Conservation (phyloP, 2,797 vertebrate species). For the Micrastur ruficollis region DNA sequence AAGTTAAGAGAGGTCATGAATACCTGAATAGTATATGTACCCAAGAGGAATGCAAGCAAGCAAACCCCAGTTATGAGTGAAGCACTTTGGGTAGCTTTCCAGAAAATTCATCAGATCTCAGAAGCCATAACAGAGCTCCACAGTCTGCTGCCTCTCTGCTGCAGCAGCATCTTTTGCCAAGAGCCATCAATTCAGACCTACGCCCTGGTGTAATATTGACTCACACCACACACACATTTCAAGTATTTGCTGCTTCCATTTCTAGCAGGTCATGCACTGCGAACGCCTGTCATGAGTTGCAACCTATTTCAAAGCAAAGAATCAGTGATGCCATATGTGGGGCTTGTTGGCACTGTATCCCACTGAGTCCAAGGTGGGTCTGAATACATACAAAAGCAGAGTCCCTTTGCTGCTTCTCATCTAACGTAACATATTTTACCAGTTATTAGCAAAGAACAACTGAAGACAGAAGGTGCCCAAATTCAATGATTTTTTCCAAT, state of each 20-base stretch:
- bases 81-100: not conserved
- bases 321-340: not conserved
- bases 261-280: not conserved
- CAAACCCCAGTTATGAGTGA: not conserved
- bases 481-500: not conserved
- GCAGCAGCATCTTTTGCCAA: not conserved
- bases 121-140: not conserved
- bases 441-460: not conserved
- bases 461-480: not conserved
- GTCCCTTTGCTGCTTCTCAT: not conserved
- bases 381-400: not conserved
- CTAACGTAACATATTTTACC: rapidly evolving
- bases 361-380: rapidly evolving
- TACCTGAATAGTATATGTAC: not conserved
- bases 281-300: rapidly evolving
- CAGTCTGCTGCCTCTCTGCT: not conserved
- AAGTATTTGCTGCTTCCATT: not conserved
- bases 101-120: not conserved
- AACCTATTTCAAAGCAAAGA: not conserved
- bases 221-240: not conserved
- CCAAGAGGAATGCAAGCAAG: not conserved
- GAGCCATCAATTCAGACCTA: not conserved
- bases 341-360: not conserved
- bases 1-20: not conserved
- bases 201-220: not conserved